Evolutionary conservation across 1,140 invertebrate genomes (phyloP), one percentile per base, ranked within the genome.

Genomic region (Lepidurus apus): DNA sequence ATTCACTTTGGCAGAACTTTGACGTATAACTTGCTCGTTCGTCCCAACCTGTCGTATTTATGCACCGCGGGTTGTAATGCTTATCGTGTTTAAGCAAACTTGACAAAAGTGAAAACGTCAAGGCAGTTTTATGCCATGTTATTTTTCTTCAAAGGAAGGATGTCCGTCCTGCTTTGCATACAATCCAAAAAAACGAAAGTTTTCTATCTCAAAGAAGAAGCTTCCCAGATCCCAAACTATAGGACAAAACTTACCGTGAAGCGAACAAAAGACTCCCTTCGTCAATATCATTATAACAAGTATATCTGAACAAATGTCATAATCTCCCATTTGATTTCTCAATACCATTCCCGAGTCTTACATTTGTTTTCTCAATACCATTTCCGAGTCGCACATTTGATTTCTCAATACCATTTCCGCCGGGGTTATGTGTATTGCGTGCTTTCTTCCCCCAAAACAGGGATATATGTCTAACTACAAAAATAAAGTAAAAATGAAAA

Each of bases 121-220:
- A 65, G 21, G 13, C 53, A 65, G 21, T n/a, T 65, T n/a, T 65
- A 34, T 65, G 8, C 13, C 17, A n/a, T 65, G 53, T 11, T 13
- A 21, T 13, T 65, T 65, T 65, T 65, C 9, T 65, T 13, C 21
- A 21, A 65, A 65, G 21, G 21, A 65, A 65, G 53, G 53, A 65
- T 65, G 53, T 65, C 53, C 53, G n/a, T 65, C 21, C 17, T 65
- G 53, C 53, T 65, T 65, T 65, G 53, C 8, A 65, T 65, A 65
- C n/a, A 65, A n/a, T 65, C 17, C 4, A 9, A 21, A 65, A 65
- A 65, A 65, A 65, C 53, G 53, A 65, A 65, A 65, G 53, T 65
- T n/a, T 11, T 17, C 17, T 4, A 17, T 21, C 17, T 17, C 13
- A 65, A 65, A 65, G 17, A 65, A 65, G 53, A 13, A 21, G 34